Conservation (phyloP, 2,888 invertebrate genomes). For the Odontomyia ornata region DNA sequence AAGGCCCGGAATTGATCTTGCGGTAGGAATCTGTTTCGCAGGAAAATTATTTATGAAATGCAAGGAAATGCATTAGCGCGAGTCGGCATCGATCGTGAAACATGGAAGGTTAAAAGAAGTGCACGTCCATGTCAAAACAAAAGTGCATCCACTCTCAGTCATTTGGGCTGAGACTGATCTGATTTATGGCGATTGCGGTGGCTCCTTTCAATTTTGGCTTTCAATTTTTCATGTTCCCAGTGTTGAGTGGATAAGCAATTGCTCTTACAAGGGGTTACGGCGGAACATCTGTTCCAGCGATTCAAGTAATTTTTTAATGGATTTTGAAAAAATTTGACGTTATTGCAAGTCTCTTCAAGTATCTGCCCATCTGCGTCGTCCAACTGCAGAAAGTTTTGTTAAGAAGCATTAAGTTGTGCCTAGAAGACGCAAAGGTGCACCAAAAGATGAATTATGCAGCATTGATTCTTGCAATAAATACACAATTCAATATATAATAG, state of each 20-base stretch:
- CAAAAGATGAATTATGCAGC: too few relatives aligned
- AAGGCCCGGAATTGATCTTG: constrained; percentile 40
- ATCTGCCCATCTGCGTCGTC: too few relatives aligned
- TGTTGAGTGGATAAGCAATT: constrained; percentile 38
- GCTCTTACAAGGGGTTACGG: constrained; percentile 38
- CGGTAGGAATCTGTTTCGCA: background rate
- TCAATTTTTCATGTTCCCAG: constrained; percentile 25
- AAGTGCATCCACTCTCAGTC: constrained; percentile 22
- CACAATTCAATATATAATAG: too few relatives aligned
- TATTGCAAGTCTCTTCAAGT: too few relatives aligned
- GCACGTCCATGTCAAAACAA: constrained; percentile 34
- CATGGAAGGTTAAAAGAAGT: constrained; percentile 29
- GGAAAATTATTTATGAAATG: constrained; percentile 37
- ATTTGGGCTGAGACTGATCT: constrained; percentile 15
- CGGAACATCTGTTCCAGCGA: constrained; percentile 30
- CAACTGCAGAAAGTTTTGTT: too few relatives aligned
- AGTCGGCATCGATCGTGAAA: background rate
- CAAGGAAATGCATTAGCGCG: constrained; percentile 34
- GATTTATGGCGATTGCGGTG: constrained; percentile 40
- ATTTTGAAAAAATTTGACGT: too few relatives aligned
- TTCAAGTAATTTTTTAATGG: background rate
- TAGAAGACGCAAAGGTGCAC: too few relatives aligned
- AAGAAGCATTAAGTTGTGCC: too few relatives aligned
- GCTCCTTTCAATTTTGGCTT: constrained; percentile 34
- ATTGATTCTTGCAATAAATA: too few relatives aligned